A percentile compares a stretch with the other conserved stretches of the same genome.
Evolutionary conservation across 2,888 invertebrate genomes (phyloP).

Genomic region (Cremastinae sp.): DNA sequence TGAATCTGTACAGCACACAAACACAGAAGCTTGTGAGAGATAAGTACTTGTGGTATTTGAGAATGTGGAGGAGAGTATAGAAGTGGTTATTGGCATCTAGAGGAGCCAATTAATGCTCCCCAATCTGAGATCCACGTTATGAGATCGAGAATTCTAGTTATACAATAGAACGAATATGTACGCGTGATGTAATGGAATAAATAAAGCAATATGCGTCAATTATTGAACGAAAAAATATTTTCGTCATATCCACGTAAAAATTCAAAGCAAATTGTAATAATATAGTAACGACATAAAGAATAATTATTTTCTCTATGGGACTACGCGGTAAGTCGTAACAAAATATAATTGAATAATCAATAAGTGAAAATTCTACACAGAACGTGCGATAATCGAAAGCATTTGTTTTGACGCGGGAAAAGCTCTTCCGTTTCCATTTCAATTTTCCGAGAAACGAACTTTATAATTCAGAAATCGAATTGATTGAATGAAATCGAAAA

Average conservation of each 20-base stretch:
- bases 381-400: slow-evolving; percentile 13
- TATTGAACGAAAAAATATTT: not conserved
- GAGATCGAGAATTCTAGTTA: slow-evolving; percentile 37
- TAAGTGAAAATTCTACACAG: not conserved
- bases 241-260: not conserved
- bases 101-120: slow-evolving; percentile 51
- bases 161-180: slow-evolving; percentile 49
- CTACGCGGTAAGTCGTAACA: not conserved
- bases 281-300: not conserved
- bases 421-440: not conserved
- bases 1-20: slow-evolving; percentile 23
- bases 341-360: slow-evolving; percentile 20
- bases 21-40: not conserved
- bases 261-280: not conserved
- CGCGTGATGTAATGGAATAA: slow-evolving; percentile 19
- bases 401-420: slow-evolving; percentile 51
- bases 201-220: slow-evolving; percentile 23
- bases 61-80: slow-evolving; percentile 4
- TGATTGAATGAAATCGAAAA: slow-evolving; percentile 2
- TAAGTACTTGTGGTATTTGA: slow-evolving; percentile 4
- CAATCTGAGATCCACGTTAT: slow-evolving; percentile 13
- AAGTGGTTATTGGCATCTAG: slow-evolving; percentile 35
- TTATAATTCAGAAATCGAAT: too few relatives aligned
- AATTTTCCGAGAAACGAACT: not conserved
- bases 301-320: not conserved